Conservation (phyloP, 92 coral and sea anemone species). For the Pocillopora meandrina region DNA sequence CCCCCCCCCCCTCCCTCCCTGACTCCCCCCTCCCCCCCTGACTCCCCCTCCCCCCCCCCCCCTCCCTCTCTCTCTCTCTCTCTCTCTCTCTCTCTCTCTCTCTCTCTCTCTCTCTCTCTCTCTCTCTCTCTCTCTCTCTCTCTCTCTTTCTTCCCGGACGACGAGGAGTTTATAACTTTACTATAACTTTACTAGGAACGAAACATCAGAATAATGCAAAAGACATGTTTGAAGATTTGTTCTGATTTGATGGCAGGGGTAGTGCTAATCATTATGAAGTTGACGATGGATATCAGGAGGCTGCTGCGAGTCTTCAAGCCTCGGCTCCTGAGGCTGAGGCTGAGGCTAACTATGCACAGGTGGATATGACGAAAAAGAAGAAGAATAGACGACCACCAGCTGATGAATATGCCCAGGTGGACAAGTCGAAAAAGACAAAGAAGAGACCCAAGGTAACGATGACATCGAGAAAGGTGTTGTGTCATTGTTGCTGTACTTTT, state of each 20-base stretch:
- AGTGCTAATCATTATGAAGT: slow-evolving; percentile 2
- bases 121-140: no score
- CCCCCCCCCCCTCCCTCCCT: no score
- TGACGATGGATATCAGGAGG: slow-evolving; percentile 14
- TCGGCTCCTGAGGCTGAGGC: neutral
- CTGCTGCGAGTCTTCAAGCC: slow-evolving; percentile 6
- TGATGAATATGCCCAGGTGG: slow-evolving; percentile 26
- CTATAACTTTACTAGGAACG: no score
- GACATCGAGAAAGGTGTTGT: neutral
- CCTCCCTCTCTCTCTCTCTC: no score
- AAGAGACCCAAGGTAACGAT: neutral
- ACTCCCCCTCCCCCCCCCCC: no score
- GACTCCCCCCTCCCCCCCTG: no score
- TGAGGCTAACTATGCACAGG: slow-evolving; percentile 17
- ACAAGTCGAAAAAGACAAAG: slow-evolving; percentile 21
- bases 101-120: no score
- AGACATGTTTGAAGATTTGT: neutral
- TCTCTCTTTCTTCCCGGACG: no score
- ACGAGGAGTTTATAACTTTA: no score
- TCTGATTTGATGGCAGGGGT: neutral
- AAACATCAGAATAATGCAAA: no score
- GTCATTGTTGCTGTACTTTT: neutral
- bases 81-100: no score
- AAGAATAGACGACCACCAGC: slow-evolving; percentile 4
- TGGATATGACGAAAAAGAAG: neutral